A percentile compares a stretch with the other conserved stretches of the same genome.
These are phyloP conservation scores for Phyllostomus discolor DNA, from an alignment of 2,113 vertebrate species.

Conservation along the genomic window DNA sequence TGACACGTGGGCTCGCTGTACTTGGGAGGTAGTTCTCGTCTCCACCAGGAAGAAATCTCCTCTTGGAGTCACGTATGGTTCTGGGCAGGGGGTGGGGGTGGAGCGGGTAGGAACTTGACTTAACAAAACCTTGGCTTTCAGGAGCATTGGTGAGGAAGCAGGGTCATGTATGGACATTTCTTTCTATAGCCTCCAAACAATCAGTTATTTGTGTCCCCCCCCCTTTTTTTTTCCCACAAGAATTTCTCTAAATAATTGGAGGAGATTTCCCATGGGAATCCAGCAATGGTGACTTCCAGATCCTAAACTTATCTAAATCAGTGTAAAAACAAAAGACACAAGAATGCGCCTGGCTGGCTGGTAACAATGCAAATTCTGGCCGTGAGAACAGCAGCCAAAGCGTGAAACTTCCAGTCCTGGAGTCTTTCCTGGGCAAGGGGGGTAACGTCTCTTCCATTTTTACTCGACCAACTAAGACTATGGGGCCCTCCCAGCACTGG, in stretches of 20 bases:
- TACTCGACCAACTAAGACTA: neutral
- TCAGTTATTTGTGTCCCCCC: slow-evolving; percentile 54
- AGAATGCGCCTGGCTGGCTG: neutral
- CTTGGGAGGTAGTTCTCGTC: neutral
- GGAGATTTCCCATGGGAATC: slow-evolving; percentile 68
- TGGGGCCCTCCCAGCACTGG: neutral
- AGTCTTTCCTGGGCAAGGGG: neutral
- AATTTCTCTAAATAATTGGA: slow-evolving; percentile 67
- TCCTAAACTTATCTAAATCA: slow-evolving; percentile 53
- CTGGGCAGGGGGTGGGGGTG: neutral
- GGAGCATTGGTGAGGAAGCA: slow-evolving; percentile 13
- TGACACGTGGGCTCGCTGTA: neutral
- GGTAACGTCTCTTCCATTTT: neutral
- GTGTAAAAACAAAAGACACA: slow-evolving; percentile 55
- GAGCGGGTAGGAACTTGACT: neutral
- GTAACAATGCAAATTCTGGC: slow-evolving; percentile 28
- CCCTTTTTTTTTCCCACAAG: slow-evolving; percentile 41
- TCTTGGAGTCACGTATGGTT: neutral
- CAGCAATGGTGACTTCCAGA: slow-evolving; percentile 60
- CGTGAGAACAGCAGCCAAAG: neutral
- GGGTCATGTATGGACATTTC: neutral
- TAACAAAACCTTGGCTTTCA: neutral
- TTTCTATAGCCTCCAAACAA: slow-evolving; percentile 60
- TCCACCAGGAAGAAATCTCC: neutral
- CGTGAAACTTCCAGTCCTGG: neutral